Conservation (phyloP, 2,113 vertebrate genomes). For the Silurus meridionalis region DNA sequence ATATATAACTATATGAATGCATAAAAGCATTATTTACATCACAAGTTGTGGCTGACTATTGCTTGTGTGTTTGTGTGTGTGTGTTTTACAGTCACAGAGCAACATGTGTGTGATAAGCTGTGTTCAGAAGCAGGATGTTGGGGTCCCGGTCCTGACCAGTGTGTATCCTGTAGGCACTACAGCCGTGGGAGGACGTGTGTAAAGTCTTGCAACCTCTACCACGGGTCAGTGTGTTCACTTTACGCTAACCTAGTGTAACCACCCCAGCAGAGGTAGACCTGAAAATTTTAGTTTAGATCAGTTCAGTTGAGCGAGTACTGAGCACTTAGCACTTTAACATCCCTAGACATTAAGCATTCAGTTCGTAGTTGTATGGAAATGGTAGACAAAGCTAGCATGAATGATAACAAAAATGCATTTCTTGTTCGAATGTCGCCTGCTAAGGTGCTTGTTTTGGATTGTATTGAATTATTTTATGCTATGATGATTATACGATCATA, state of each 20-base stretch:
- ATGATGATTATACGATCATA: too few relatives aligned
- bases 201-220: slow-evolving; percentile 87
- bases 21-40: too few relatives aligned
- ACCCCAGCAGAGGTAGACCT: neutral
- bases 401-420: too few relatives aligned
- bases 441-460: too few relatives aligned
- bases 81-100: slow-evolving; percentile 43
- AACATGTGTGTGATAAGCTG: slow-evolving; percentile 56
- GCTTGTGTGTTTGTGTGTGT: neutral
- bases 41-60: too few relatives aligned
- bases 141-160: neutral
- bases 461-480: too few relatives aligned
- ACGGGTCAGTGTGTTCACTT: slow-evolving; percentile 77
- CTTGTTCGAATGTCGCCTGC: too few relatives aligned
- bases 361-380: too few relatives aligned
- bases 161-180: slow-evolving; percentile 82
- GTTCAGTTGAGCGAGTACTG: neutral
- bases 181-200: slow-evolving; percentile 51
- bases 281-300: neutral
- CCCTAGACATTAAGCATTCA: too few relatives aligned
- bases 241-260: neutral
- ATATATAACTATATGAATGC: too few relatives aligned
- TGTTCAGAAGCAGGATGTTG: slow-evolving; percentile 82
- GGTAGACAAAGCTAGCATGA: too few relatives aligned
- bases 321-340: neutral